A percentile compares a stretch with the other conserved stretches of the same genome.
phyloP scores from a whole-genome alignment of 2,113 vertebrate genomes.

The Pelecanoides urinatrix region DNA sequence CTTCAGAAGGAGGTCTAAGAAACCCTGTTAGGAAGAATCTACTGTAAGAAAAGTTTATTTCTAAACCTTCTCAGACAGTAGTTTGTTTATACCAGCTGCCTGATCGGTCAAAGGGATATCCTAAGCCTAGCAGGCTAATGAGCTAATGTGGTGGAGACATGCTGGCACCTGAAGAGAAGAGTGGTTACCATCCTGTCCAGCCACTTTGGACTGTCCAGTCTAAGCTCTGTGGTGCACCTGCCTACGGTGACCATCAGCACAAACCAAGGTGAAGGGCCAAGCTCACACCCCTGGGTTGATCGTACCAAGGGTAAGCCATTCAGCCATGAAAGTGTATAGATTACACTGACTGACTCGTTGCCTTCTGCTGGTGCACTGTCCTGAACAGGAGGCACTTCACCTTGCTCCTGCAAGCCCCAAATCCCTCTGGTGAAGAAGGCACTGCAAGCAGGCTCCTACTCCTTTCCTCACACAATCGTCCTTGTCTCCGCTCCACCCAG shows the following conservation, averaged over 20 bases:
- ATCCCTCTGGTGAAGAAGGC: neutral
- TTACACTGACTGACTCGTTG: neutral
- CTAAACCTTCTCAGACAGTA: neutral
- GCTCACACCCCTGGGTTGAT: rapidly evolving
- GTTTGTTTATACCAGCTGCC: neutral
- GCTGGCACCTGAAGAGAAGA: neutral
- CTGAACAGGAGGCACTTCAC: neutral
- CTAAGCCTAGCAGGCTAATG: neutral
- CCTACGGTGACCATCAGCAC: neutral
- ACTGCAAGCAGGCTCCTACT: neutral
- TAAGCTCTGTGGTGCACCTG: neutral
- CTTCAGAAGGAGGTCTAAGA: neutral
- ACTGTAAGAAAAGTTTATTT: neutral
- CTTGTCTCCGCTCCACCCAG: neutral
- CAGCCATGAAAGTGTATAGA: neutral
- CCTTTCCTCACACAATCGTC: neutral
- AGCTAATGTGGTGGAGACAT: neutral
- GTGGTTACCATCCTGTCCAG: neutral
- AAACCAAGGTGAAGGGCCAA: neutral
- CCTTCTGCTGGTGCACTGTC: neutral
- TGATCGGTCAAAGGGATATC: neutral
- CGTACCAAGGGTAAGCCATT: neutral
- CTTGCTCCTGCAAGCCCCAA: neutral
- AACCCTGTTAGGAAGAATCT: neutral
- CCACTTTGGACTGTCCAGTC: neutral